A percentile compares a stretch with the other conserved stretches of the same genome.
phyloP scores from a whole-genome alignment of 2,113 vertebrate genomes.

The Gobio gobio region DNA sequence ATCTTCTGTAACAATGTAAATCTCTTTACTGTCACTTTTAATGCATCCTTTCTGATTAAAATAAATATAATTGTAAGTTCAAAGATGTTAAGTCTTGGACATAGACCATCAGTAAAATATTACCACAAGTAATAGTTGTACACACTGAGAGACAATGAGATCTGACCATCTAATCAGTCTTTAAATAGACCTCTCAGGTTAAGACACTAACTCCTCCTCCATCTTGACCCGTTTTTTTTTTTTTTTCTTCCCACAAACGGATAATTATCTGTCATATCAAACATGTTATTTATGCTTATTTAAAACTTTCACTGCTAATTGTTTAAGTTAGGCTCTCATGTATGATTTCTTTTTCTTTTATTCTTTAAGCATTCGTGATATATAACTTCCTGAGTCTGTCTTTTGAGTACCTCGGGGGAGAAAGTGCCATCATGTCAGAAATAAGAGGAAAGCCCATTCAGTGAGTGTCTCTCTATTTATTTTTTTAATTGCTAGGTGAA shows the following conservation, averaged over 20 bases:
- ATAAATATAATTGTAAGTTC: not conserved
- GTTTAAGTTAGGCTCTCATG: not conserved
- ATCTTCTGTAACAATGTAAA: not conserved
- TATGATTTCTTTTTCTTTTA: slow-evolving; percentile 13
- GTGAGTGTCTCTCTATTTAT: slow-evolving; percentile 74
- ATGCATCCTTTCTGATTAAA: not conserved
- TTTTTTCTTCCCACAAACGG: not conserved
- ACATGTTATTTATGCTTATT: not conserved
- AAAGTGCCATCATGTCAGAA: slow-evolving; percentile 96
- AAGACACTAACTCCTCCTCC: slow-evolving; percentile 46
- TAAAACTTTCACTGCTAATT: not conserved
- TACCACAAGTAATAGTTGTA: slow-evolving; percentile 8
- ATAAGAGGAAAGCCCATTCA: slow-evolving; percentile 90
- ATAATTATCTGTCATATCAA: not conserved
- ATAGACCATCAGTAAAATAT: not conserved
- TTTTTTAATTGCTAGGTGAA: not conserved
- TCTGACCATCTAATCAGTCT: slow-evolving; percentile 73
- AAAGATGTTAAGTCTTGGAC: slow-evolving; percentile 34
- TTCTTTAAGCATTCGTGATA: slow-evolving; percentile 90
- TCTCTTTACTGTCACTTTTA: not conserved
- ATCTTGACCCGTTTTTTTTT: not conserved
- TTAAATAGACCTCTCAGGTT: slow-evolving; percentile 76
- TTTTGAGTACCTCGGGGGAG: slow-evolving; percentile 95
- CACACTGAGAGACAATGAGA: not conserved
- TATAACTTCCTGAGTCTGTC: slow-evolving; percentile 97